Conservation (phyloP, 2,888 invertebrate genomes). For the Osmoderma eremita region DNA sequence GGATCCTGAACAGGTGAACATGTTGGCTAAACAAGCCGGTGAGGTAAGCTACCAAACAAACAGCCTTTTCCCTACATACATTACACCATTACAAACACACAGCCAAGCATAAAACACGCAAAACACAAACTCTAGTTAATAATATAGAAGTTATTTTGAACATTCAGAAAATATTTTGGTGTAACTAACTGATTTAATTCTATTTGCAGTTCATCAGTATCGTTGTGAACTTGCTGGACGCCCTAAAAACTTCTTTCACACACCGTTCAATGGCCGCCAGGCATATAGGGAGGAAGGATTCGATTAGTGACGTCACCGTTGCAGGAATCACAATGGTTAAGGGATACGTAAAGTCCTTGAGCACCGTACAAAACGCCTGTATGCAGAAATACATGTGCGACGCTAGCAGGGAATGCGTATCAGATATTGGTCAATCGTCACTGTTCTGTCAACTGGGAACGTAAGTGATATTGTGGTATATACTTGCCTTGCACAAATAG, state of each 20-base stretch:
- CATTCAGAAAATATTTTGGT: not conserved
- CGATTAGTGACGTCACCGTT: constrained; percentile 88
- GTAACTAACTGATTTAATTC: not conserved
- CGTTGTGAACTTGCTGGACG: constrained; percentile 89
- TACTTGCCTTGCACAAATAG: not conserved
- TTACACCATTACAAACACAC: too few species aligned
- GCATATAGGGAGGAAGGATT: constrained; percentile 86
- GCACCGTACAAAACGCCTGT: constrained; percentile 74
- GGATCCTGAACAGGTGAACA: constrained; percentile 91
- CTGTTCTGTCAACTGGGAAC: constrained; percentile 94
- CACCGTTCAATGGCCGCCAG: constrained; percentile 88
- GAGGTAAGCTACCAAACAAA: constrained; percentile 77
- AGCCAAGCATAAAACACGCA: not conserved
- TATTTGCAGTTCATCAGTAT: constrained; percentile 86
- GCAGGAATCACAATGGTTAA: constrained; percentile 90
- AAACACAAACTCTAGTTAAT: not conserved
- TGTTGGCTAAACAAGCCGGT: constrained; percentile 94
- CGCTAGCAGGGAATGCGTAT: constrained; percentile 86
- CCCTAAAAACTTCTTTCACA: constrained; percentile 91
- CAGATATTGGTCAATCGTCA: constrained; percentile 82
- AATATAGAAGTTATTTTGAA: not conserved
- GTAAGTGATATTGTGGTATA: constrained; percentile 69
- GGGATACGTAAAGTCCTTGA: constrained; percentile 85
- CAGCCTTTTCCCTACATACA: constrained; percentile 10
- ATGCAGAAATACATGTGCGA: constrained; percentile 90